phyloP scores from a whole-genome alignment of 2,888 invertebrate species.

The Toxonevra muliebris region DNA sequence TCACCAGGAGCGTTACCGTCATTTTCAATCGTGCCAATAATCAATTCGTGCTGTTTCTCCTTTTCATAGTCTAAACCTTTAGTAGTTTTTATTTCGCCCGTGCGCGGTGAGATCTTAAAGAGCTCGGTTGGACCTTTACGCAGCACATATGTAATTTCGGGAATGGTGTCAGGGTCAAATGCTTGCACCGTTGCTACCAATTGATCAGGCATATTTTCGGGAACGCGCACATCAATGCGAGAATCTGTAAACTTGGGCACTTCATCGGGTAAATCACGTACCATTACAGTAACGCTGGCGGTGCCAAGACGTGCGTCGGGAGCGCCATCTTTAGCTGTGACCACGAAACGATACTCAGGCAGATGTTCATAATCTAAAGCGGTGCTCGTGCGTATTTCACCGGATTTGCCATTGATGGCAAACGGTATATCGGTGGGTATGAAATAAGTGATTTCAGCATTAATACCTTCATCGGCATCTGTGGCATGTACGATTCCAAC shows the following conservation, averaged over 20 bases:
- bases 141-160: conserved; percentile 86
- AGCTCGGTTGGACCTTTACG: conserved; percentile 82
- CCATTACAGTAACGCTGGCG: conserved; percentile 83
- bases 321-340: conserved; percentile 89
- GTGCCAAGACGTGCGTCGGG: conserved; percentile 86
- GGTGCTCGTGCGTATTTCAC: conserved; percentile 78
- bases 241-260: conserved; percentile 79
- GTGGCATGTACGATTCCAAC: conserved; percentile 86
- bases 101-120: conserved; percentile 83
- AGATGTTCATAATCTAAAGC: conserved; percentile 85
- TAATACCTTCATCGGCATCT: conserved; percentile 86
- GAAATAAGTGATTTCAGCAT: conserved; percentile 82
- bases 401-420: conserved; percentile 79
- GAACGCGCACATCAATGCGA: conserved; percentile 80
- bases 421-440: conserved; percentile 83
- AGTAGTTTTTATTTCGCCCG: conserved; percentile 80
- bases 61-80: conserved; percentile 82
- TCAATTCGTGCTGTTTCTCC: conserved; percentile 76
- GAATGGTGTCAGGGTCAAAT: conserved; percentile 81
- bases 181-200: conserved; percentile 85
- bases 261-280: conserved; percentile 82
- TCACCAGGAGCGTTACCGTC: conserved; percentile 74
- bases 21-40: conserved; percentile 87
- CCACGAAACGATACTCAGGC: conserved; percentile 79
- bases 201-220: conserved; percentile 84